A percentile compares a stretch with the other conserved stretches of the same genome.
Evolutionary conservation across 2,888 invertebrate genomes (phyloP).

Genomic region (Agrochola lychnidis): DNA sequence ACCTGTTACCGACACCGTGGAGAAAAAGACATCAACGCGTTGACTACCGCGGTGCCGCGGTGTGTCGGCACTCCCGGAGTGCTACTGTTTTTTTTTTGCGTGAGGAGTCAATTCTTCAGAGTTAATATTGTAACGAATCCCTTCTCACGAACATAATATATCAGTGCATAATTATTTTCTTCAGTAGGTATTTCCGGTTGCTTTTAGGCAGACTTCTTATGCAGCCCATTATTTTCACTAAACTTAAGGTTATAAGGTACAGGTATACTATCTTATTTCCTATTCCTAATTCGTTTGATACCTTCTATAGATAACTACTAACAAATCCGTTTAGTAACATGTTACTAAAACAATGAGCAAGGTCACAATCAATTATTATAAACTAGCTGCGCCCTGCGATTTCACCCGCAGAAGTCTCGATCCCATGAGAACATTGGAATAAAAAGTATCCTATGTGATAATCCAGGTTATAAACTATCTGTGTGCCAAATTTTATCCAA

Average conservation of each 20-base stretch:
- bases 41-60: no score
- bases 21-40: no score
- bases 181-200: neutral
- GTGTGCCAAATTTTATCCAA: no score
- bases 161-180: neutral
- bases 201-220: neutral
- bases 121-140: neutral
- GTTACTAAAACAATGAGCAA: constrained; percentile 42
- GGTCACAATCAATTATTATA: constrained; percentile 19
- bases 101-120: no score
- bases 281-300: neutral
- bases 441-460: no score
- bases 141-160: neutral
- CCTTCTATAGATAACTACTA: neutral
- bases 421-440: no score
- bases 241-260: neutral
- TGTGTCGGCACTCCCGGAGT: no score
- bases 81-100: neutral
- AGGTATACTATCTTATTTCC: no score
- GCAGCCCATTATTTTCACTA: neutral
- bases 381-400: no score
- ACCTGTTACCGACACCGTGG: no score
- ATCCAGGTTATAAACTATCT: no score
- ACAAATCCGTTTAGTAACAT: constrained; percentile 30
- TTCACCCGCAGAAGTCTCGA: no score